Evolutionary conservation across 1,140 invertebrate genomes (phyloP).

Genomic region (Panagrolaimus sp.): DNA sequence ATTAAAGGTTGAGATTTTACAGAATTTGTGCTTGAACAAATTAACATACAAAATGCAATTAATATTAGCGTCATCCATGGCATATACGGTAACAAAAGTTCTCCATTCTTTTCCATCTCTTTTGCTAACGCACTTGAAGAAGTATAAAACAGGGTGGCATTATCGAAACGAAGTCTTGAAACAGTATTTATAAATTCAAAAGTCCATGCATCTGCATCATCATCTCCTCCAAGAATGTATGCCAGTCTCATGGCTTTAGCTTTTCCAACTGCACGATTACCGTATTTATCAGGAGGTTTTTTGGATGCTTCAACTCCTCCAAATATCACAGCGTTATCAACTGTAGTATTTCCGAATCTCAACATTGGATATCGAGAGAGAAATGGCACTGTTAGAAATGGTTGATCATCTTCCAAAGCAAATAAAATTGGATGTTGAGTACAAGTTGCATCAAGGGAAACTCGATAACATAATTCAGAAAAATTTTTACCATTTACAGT

Average conservation of each 20-base stretch:
- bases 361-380: conserved; percentile 43
- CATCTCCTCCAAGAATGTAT: conserved; percentile 35
- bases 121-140: conserved; percentile 44
- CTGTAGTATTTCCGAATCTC: conserved; percentile 37
- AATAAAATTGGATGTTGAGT: conserved; percentile 41
- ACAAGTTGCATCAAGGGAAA: conserved; percentile 26
- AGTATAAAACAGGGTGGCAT: conserved; percentile 37
- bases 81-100: conserved; percentile 52
- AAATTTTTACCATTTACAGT: conserved; percentile 19
- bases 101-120: conserved; percentile 55
- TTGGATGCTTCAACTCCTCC: conserved; percentile 31
- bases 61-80: conserved; percentile 49
- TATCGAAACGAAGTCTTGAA: conserved; percentile 25
- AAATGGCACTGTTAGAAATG: neutral
- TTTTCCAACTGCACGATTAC: conserved; percentile 37
- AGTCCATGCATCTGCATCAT: conserved; percentile 37
- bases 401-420: conserved; percentile 33
- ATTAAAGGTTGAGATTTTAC: conserved; percentile 51
- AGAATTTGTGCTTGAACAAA: conserved; percentile 37
- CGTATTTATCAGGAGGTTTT: conserved; percentile 31
- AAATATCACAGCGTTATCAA: conserved; percentile 53
- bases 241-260: conserved; percentile 43
- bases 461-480: conserved; percentile 24
- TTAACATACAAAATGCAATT: conserved; percentile 44
- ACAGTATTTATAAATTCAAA: conserved; percentile 27